Evolutionary conservation across 2,797 vertebrate species (phyloP).

Genomic region (Propithecus perrieri): DNA sequence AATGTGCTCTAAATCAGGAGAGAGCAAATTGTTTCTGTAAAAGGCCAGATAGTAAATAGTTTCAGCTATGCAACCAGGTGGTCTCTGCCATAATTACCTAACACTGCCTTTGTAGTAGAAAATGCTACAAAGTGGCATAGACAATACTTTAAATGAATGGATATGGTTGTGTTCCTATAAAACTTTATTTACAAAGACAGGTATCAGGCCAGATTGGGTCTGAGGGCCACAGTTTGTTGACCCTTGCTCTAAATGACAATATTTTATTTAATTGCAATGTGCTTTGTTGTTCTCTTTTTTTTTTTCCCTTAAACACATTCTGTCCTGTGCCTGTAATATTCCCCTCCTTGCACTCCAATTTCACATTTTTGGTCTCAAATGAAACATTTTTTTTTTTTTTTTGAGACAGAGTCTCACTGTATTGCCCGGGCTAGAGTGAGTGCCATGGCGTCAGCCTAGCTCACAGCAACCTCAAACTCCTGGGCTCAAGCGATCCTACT

Average conservation of each 20-base stretch:
- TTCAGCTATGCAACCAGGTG: not conserved
- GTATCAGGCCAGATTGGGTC: not conserved
- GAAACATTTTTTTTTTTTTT: not conserved
- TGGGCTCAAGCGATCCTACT: no score
- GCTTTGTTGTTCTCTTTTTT: not conserved
- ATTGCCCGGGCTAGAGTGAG: no score
- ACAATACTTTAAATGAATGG: not conserved
- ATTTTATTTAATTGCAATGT: not conserved
- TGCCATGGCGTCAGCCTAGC: no score
- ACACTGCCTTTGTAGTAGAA: not conserved
- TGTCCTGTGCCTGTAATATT: not conserved
- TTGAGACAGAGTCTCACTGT: no score
- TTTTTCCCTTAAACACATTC: not conserved
- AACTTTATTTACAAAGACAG: not conserved
- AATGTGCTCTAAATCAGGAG: not conserved
- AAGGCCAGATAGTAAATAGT: not conserved
- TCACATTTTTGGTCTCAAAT: not conserved
- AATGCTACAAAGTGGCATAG: not conserved
- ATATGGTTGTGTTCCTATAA: not conserved
- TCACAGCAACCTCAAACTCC: no score
- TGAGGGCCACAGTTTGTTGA: not conserved
- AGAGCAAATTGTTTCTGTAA: not conserved
- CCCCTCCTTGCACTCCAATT: not conserved
- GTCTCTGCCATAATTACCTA: constrained; percentile 8
- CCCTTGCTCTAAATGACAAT: not conserved